Evolutionary conservation across 2,113 vertebrate genomes (phyloP).

Genomic region (Hemiscyllium ocellatum): DNA sequence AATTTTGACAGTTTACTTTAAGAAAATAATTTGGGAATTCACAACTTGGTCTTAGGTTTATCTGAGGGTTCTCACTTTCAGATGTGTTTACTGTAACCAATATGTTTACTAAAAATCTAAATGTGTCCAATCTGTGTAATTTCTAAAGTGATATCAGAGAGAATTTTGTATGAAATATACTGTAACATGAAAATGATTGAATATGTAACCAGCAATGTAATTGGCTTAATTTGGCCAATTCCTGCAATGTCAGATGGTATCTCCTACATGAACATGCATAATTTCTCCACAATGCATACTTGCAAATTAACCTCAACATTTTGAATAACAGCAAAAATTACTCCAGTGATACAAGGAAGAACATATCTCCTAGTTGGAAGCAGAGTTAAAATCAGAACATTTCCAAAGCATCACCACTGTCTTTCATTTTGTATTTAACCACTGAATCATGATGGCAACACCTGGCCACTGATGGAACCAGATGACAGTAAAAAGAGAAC

Average conservation of each 20-base stretch:
- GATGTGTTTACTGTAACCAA: neutral
- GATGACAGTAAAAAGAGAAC: neutral
- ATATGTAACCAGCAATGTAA: neutral
- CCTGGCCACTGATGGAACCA: neutral
- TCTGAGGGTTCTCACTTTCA: neutral
- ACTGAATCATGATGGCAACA: neutral
- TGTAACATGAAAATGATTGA: conserved; percentile 12
- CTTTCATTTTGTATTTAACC: neutral
- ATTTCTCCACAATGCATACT: neutral
- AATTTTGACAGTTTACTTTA: neutral
- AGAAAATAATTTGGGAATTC: neutral
- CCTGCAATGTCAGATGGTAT: neutral
- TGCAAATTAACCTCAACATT: neutral
- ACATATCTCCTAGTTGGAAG: neutral
- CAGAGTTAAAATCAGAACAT: neutral
- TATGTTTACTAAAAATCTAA: neutral
- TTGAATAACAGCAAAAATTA: neutral
- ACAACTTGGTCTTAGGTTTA: neutral
- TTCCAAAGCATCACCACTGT: neutral
- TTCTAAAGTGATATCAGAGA: neutral
- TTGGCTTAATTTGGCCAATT: neutral
- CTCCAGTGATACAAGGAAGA: neutral
- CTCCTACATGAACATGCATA: no score
- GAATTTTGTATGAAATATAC: neutral
- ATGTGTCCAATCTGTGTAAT: neutral